Percentiles rank a stretch among this genome's conserved stretches.
Conservation (phyloP, 2,797 vertebrate genomes). For the Spatula versicolor region DNA sequence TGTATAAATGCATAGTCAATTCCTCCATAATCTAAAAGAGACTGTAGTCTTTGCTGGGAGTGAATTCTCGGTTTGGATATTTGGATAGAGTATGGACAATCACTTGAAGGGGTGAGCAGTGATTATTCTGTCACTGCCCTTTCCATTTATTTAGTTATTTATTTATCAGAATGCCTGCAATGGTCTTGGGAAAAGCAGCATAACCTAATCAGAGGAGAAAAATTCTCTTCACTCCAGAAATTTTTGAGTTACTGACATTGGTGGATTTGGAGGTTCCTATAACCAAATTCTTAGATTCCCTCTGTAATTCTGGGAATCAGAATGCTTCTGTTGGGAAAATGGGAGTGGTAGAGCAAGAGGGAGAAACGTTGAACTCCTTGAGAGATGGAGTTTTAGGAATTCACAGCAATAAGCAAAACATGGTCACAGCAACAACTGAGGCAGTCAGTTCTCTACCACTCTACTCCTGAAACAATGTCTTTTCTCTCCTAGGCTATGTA, state of each 20-base stretch:
- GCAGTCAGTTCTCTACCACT: background rate
- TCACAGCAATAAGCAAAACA: background rate
- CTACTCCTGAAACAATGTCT: background rate
- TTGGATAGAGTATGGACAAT: background rate
- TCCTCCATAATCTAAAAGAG: background rate
- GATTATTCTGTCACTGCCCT: background rate
- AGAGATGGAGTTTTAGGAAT: background rate
- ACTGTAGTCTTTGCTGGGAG: background rate
- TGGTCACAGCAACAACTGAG: background rate
- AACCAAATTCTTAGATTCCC: background rate
- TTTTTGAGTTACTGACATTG: background rate
- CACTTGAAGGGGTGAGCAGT: background rate
- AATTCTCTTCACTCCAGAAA: background rate
- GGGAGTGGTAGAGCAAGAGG: background rate
- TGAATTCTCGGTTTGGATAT: background rate
- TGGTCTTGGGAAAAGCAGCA: background rate
- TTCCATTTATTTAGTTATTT: background rate
- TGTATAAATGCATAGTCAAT: background rate
- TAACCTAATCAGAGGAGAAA: background rate
- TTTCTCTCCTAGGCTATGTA: background rate
- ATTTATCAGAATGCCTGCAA: background rate
- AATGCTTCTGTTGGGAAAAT: background rate
- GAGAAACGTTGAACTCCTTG: background rate
- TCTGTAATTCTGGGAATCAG: background rate
- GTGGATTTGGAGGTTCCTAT: background rate